phyloP scores from a whole-genome alignment of 2,888 invertebrate species.

The Drosophila kuntzei region DNA sequence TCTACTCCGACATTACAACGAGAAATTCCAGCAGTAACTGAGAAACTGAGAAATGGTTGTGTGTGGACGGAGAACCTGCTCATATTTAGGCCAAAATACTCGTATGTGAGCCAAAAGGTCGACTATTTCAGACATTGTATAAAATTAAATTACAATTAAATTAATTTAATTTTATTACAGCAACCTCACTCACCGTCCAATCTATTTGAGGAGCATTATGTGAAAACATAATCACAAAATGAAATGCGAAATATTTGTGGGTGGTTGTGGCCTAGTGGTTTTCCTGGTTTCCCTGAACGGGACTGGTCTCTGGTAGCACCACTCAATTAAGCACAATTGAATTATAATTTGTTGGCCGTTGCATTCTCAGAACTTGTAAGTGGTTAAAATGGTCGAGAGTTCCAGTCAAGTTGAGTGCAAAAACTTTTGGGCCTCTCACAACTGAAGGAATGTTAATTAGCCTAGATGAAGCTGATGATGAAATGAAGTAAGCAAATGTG shows the following conservation, averaged over 20 bases:
- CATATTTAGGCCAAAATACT: constrained; percentile 69
- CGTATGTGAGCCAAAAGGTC: constrained; percentile 9
- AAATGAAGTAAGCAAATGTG: constrained; percentile 11
- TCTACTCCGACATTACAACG: constrained; percentile 35
- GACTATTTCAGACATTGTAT: constrained; percentile 26
- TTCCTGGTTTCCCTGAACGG: constrained; percentile 34
- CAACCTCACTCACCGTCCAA: constrained; percentile 12
- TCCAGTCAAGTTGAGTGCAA: constrained; percentile 14
- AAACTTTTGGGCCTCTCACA: constrained; percentile 30
- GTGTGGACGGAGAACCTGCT: constrained; percentile 12
- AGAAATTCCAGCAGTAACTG: constrained; percentile 23
- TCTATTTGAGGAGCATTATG: constrained; percentile 28
- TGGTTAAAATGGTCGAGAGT: constrained; percentile 28
- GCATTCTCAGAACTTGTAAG: constrained; percentile 34
- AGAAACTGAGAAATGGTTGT: constrained; percentile 1
- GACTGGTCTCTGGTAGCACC: constrained; percentile 33
- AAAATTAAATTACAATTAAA: constrained; percentile 77
- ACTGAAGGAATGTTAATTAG: constrained; percentile 38
- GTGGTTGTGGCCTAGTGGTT: constrained; percentile 45
- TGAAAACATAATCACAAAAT: constrained; percentile 63
- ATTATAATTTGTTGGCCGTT: constrained; percentile 66
- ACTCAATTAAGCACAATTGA: constrained; percentile 76
- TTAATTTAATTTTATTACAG: constrained; percentile 66
- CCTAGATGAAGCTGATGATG: constrained; percentile 7
- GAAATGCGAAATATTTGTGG: constrained; percentile 54